These are phyloP conservation scores for Tricholaema leucomelas DNA, from an alignment of 2,113 vertebrate species.

Conservation along the genomic window DNA sequence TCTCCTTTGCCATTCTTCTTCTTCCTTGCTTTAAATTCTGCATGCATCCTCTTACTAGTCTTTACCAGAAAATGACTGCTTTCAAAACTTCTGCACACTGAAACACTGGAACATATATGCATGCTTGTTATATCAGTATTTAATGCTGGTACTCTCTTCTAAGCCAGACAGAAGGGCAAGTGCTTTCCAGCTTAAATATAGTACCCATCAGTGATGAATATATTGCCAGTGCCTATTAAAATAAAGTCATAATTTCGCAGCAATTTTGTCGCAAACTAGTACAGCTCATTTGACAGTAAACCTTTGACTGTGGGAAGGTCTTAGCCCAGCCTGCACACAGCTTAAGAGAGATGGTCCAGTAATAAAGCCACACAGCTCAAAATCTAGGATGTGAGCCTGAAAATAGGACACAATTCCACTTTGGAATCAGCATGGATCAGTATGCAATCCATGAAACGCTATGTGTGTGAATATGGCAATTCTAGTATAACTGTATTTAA, in stretches of 20 bases:
- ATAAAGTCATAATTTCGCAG: background rate
- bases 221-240: conserved; percentile 13
- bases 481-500: background rate
- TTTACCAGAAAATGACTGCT: background rate
- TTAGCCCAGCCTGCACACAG: background rate
- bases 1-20: background rate
- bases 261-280: background rate
- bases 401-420: background rate
- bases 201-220: conserved; percentile 10
- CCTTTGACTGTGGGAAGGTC: background rate
- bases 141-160: background rate
- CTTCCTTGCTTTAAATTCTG: conserved; percentile 1
- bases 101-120: background rate
- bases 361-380: background rate
- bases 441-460: too few species aligned
- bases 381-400: background rate
- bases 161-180: background rate
- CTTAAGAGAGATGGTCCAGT: background rate
- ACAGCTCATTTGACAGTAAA: background rate
- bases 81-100: background rate
- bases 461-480: background rate
- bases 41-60: background rate
- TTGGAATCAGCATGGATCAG: background rate
- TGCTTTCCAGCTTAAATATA: background rate
- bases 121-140: background rate